Conservation (phyloP, 2,888 invertebrate species). For the Eupithecia dodoneata region DNA sequence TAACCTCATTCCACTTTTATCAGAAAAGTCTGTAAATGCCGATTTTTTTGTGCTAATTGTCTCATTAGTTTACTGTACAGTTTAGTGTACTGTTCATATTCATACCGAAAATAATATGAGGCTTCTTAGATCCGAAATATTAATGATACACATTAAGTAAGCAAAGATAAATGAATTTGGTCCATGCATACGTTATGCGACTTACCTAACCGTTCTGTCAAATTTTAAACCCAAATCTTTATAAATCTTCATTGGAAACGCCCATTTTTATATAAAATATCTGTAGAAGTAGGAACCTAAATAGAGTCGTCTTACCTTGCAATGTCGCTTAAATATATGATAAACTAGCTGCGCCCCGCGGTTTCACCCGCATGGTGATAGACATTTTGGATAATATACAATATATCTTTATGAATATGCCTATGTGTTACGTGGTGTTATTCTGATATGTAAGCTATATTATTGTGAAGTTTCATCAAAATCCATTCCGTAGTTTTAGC, state of each 20-base stretch:
- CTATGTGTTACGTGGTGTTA: too few relatives aligned
- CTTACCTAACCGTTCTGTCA: neutral
- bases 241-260: neutral
- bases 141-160: neutral
- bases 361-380: too few relatives aligned
- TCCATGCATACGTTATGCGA: neutral
- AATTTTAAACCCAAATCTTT: neutral
- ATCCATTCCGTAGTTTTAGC: too few relatives aligned
- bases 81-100: neutral
- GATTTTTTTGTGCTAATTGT: neutral
- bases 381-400: too few relatives aligned
- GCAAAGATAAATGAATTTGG: neutral
- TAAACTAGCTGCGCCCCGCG: too few relatives aligned
- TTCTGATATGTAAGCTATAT: too few relatives aligned
- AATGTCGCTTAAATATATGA: neutral
- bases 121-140: neutral
- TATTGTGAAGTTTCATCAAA: too few relatives aligned
- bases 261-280: neutral
- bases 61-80: neutral
- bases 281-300: neutral
- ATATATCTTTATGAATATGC: too few relatives aligned
- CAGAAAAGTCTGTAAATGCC: neutral
- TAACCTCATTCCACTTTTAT: constrained; percentile 3
- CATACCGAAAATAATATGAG: neutral
- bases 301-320: neutral